Percentiles rank a stretch among this genome's conserved stretches.
These are phyloP conservation scores for Plotosus lineatus DNA, from an alignment of 2,113 vertebrate species.

Conservation along the genomic window DNA sequence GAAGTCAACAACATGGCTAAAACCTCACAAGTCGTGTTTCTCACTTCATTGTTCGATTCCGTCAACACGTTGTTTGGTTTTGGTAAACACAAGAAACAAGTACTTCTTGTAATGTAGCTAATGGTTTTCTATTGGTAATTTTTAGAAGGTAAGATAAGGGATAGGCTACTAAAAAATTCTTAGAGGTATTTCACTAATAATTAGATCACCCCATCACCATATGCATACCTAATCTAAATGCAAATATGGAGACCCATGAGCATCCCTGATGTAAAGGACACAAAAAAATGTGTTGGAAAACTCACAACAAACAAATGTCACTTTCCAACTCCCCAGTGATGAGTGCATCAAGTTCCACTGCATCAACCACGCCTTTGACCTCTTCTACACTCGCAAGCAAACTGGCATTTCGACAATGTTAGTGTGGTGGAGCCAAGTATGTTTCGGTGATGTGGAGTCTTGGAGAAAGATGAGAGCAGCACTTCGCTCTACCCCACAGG, in stretches of 20 bases:
- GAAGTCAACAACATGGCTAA: not conserved
- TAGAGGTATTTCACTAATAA: not conserved
- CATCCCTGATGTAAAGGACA: conserved; percentile 1
- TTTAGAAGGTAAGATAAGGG: not conserved
- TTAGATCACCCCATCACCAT: not conserved
- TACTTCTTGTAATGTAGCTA: not conserved
- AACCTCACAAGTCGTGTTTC: not conserved
- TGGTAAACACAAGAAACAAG: not conserved
- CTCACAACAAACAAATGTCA: conserved; percentile 12
- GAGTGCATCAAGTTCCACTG: conserved; percentile 2
- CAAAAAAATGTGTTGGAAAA: not conserved
- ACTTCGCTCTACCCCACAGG: conserved; percentile 21
- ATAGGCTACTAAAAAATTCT: not conserved
- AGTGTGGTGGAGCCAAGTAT: conserved; percentile 28
- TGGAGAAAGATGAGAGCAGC: conserved; percentile 30
- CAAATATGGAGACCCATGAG: not conserved
- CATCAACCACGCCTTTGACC: conserved; percentile 16
- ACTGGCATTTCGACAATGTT: conserved; percentile 40
- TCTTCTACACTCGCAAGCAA: conserved; percentile 29
- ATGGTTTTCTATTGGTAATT: not conserved
- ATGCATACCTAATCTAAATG: not conserved
- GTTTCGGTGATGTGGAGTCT: conserved; percentile 5
- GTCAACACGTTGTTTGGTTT: not conserved
- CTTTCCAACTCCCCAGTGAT: not conserved
- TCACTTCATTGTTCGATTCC: not conserved